phyloP scores from a whole-genome alignment of 2,888 invertebrate species.

The Neria commutata region DNA sequence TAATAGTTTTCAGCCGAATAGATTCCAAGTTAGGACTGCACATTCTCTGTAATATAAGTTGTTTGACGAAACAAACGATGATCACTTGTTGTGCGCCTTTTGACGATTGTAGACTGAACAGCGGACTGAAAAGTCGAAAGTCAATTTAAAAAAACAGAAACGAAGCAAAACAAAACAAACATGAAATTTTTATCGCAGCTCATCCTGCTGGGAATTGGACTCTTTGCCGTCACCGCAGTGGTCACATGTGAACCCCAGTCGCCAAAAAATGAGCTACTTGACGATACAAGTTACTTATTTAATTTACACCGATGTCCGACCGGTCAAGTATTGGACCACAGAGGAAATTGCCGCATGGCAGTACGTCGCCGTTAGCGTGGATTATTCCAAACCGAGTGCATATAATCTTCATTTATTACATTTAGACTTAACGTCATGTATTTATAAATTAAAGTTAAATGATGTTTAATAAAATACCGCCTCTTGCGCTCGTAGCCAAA shows the following conservation, averaged over 20 bases:
- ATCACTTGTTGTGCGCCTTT: conserved; percentile 21
- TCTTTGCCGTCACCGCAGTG: conserved; percentile 27
- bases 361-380: too few species aligned
- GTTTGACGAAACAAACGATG: background rate
- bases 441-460: too few species aligned
- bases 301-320: conserved; percentile 35
- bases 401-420: too few species aligned
- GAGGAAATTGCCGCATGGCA: conserved; percentile 31
- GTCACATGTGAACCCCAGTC: background rate
- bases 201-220: conserved; percentile 23
- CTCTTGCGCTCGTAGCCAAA: too few species aligned
- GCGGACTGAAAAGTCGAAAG: conserved; percentile 4
- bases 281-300: conserved; percentile 44
- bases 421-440: too few species aligned
- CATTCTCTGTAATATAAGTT: too few species aligned
- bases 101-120: too few species aligned
- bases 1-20: too few species aligned
- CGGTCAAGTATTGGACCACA: conserved; percentile 34
- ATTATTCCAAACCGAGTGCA: too few species aligned
- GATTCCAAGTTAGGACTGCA: too few species aligned
- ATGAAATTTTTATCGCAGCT: conserved; percentile 42
- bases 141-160: conserved; percentile 2
- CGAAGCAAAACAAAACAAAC: conserved; percentile 9
- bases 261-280: conserved; percentile 32
- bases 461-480: too few species aligned